Conservation (phyloP, 2,888 invertebrate genomes). For the Andrena bucephala region DNA sequence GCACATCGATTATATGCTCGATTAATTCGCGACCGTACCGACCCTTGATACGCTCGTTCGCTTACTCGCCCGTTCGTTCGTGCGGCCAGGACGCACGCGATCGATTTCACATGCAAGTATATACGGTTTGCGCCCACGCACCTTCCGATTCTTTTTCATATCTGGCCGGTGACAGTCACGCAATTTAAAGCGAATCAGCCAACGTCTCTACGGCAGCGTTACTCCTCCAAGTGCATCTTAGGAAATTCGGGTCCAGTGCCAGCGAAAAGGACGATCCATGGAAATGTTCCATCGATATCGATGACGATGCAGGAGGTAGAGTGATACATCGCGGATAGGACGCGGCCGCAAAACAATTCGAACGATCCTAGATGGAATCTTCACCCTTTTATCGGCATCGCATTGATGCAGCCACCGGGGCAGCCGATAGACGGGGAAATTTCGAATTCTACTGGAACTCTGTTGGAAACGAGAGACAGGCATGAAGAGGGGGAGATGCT, state of each 20-base stretch:
- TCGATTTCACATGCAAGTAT: constrained; percentile 59
- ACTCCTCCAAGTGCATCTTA: neutral
- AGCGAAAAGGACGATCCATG: neutral
- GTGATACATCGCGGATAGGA: constrained; percentile 6
- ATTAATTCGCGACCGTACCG: constrained; percentile 83
- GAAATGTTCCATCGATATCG: neutral
- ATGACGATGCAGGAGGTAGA: neutral
- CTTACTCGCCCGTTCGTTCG: constrained; percentile 62
- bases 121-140: constrained; percentile 46
- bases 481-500: neutral
- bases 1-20: constrained; percentile 84
- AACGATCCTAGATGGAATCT: constrained; percentile 49
- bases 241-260: too few relatives aligned
- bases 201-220: too few relatives aligned
- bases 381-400: constrained; percentile 49
- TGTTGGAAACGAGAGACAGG: constrained; percentile 16
- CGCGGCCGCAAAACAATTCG: constrained; percentile 42
- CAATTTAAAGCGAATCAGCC: constrained; percentile 11
- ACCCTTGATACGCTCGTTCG: constrained; percentile 76
- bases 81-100: constrained; percentile 50
- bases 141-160: constrained; percentile 63
- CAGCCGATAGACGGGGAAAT: constrained; percentile 39
- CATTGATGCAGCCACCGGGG: constrained; percentile 30
- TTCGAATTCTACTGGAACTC: constrained; percentile 52
- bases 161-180: constrained; percentile 22